Evolutionary conservation across 2,888 invertebrate genomes (phyloP), one percentile per base, ranked within the genome.

Genomic region (Drosophila planitibia): DNA sequence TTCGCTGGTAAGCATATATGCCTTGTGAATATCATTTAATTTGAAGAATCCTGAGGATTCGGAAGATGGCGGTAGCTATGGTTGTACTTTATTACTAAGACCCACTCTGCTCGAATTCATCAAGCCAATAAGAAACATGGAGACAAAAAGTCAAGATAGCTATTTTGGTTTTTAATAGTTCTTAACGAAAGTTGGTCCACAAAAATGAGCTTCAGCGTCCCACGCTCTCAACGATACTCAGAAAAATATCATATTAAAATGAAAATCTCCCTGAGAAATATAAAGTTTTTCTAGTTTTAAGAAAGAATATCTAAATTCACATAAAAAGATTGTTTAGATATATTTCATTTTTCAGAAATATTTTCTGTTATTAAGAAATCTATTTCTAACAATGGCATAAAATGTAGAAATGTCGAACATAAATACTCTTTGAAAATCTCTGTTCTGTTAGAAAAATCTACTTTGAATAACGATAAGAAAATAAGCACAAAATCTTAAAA

Each of bases 11-110:
- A 7, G 7, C 22, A 22, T 22, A 47, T 4, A 7, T 4, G 7
- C 0, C 7, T 7, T 22, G 4, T 47, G 1, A 47, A 14, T 47
- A 7, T 47, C 0, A 16, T 25, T 16, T 25, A 7, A 4, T 4
- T 25, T 47, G 16, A 47, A 16, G 1, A 25, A 1, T 9, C 7
- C 4, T 25, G 7, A 25, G 14, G 0, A 47, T 25, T 47, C 7
- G 1, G 3, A 4, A 22, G 7, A 47, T 16, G 47, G 3, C 22
- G 4, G 14, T 14, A 7, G 22, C 22, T 4, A 14, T 22, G 4
- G 6, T 7, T 22, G 1, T 7, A 14, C 22, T 22, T 44, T 47
- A 14, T 2, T 22, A 7, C 7, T 47, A 4, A 47, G 22, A 44
- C 14, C 22, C 14, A 47, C 14, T 22, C 3, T 44, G 9, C 4